Percentiles rank a stretch among this genome's conserved stretches.
Conservation (phyloP, 1,140 invertebrate genomes). For the Ceratina calcarata region DNA sequence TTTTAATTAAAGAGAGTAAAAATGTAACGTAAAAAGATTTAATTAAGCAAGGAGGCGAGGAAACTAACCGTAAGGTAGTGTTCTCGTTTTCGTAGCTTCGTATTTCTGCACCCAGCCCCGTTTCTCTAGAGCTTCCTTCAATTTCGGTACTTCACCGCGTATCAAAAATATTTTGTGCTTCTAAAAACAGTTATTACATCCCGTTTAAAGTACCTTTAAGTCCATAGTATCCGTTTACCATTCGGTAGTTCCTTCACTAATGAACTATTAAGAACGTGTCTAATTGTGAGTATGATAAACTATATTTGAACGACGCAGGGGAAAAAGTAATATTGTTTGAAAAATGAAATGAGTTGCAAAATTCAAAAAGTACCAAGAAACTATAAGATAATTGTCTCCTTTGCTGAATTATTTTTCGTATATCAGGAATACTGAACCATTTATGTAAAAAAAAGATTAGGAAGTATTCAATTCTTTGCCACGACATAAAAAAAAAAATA, state of each 20-base stretch:
- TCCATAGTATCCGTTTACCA: neutral
- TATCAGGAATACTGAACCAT: no score
- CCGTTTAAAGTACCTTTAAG: neutral
- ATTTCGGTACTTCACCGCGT: slow-evolving; percentile 73
- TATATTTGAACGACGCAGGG: no score
- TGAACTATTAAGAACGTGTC: neutral
- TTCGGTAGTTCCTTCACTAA: neutral
- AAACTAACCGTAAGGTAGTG: slow-evolving; percentile 73
- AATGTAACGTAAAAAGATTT: slow-evolving; percentile 9
- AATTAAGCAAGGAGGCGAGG: slow-evolving; percentile 24
- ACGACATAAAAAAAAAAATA: no score
- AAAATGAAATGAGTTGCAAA: no score
- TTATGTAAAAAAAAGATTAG: no score
- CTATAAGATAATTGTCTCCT: no score
- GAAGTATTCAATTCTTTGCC: no score
- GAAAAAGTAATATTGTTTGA: no score
- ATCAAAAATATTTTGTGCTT: slow-evolving; percentile 75
- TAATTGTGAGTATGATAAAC: neutral
- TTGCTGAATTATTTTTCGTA: no score
- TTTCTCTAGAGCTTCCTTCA: slow-evolving; percentile 69
- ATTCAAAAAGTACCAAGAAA: no score
- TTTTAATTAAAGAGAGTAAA: slow-evolving; percentile 24
- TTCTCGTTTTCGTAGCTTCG: slow-evolving; percentile 72
- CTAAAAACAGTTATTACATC: slow-evolving; percentile 34
- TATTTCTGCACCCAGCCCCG: slow-evolving; percentile 76